Conservation (phyloP, 1,140 invertebrate genomes). For the Drosophila simulans region DNA sequence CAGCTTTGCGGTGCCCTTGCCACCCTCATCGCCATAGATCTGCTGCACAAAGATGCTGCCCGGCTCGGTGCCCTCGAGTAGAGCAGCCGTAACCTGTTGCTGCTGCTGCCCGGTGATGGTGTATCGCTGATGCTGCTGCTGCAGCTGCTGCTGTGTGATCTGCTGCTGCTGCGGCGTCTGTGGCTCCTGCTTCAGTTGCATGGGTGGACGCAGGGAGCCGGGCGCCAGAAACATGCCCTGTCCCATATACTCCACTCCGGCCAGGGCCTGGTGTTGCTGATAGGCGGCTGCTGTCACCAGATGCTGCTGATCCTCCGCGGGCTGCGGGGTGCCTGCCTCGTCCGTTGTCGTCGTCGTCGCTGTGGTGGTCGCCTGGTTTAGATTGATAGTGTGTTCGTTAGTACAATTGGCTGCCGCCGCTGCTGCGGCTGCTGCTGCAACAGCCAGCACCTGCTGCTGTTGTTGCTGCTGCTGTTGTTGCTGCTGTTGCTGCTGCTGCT, state of each 20-base stretch:
- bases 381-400: constrained; percentile 82
- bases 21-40: constrained; percentile 74
- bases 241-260: constrained; percentile 74
- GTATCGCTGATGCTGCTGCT: constrained; percentile 57
- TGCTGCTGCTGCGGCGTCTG: constrained; percentile 57
- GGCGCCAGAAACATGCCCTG: constrained; percentile 82
- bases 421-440: constrained; percentile 60
- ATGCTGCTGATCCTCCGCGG: constrained; percentile 35
- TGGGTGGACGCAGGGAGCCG: constrained; percentile 53
- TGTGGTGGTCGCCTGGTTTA: constrained; percentile 71
- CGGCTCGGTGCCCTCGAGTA: constrained; percentile 64
- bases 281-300: constrained; percentile 64
- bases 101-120: constrained; percentile 62
- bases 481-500: constrained; percentile 49
- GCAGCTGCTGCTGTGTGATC: constrained; percentile 54
- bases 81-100: constrained; percentile 57
- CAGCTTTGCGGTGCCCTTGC: constrained; percentile 60
- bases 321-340: constrained; percentile 30
- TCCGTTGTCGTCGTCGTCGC: constrained; percentile 25
- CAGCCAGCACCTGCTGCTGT: constrained; percentile 64
- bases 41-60: constrained; percentile 79
- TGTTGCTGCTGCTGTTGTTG: constrained; percentile 58
- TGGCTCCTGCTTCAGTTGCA: constrained; percentile 77
- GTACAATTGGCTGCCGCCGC: constrained; percentile 67
- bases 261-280: constrained; percentile 62